Base-by-base conservation (phyloP, 2,888 invertebrate species). In the Ochropleura plecta region DNA sequence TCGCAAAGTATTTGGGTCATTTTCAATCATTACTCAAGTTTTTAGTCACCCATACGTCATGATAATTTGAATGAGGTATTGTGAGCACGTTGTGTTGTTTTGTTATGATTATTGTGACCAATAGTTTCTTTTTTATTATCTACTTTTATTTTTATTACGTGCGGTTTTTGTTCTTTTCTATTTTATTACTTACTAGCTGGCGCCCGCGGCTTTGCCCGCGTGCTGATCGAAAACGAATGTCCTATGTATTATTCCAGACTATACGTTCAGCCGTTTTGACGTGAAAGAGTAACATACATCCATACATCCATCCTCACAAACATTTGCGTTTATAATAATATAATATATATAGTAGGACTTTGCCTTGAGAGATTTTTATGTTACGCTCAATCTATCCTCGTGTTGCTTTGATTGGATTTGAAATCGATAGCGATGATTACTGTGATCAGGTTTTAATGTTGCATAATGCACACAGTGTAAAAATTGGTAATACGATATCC, bases 11-110 rank as follows among this genome's bases (percentile, higher is more conserved):
- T 74, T 60, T 72, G 55, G 77, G 81, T 81, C 78, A 65, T 65
- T 78, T 72, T 57, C 51, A 77, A 72, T 79, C 62, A 77, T 73
- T 70, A 83, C 70, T 77, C 68, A 73, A 59, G 63, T 81, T 84
- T 81, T 81, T 71, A 64, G 55, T 72, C 69, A 75, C 51, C 65
- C 67, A 75, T 69, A 64, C 63, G 59, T 53, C 51, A 63, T 73
- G 20, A 63, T 69, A 48, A 74, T 73, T 69, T 18, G 60, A 78
- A 84, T 78, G 67, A 84, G 68, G 20, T 30, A 84, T 83, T 84
- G 73, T 83, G 40, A 62, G 78, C 65, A 60, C 16, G 66, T 30
- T 65, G 30, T 40, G 67, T 59, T 70, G 53, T 44, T 70, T 76
- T 70, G 48, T 67, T 42, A 8, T 10, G 14, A 53, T 51, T 59